Evolutionary conservation across 1,140 invertebrate species (phyloP).

Genomic region (Calephelis virginiensis): DNA sequence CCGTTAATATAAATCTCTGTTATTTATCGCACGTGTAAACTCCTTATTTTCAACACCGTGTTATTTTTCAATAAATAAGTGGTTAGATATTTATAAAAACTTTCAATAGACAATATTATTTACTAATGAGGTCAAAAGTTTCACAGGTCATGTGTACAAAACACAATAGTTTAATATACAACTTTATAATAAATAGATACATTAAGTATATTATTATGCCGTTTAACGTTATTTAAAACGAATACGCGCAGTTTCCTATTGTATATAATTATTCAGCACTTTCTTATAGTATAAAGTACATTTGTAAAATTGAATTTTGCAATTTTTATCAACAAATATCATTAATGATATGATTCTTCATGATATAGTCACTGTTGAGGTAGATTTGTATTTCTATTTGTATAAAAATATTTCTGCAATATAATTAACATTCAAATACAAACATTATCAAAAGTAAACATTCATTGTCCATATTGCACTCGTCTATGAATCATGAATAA

Average conservation of each 20-base stretch:
- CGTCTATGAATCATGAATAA: slow-evolving; percentile 42
- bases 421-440: slow-evolving; percentile 75
- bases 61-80: no score
- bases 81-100: no score
- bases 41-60: no score
- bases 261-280: slow-evolving; percentile 5
- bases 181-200: slow-evolving; percentile 2
- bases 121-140: no score
- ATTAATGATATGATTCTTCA: slow-evolving; percentile 35
- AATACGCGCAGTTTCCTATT: not conserved
- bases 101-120: no score
- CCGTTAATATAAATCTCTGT: no score
- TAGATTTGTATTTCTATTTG: slow-evolving; percentile 68
- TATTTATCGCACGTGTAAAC: no score
- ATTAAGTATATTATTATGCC: not conserved
- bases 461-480: slow-evolving; percentile 69
- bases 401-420: slow-evolving; percentile 77
- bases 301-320: slow-evolving; percentile 19
- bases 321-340: slow-evolving; percentile 25
- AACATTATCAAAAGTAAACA: slow-evolving; percentile 69
- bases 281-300: slow-evolving; percentile 4
- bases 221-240: slow-evolving; percentile 2
- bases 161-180: not conserved
- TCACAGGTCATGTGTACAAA: no score
- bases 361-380: slow-evolving; percentile 59